A percentile compares a stretch with the other conserved stretches of the same genome.
Conservation (phyloP, 2,797 vertebrate species). For the Crocidura indochinensis region DNA sequence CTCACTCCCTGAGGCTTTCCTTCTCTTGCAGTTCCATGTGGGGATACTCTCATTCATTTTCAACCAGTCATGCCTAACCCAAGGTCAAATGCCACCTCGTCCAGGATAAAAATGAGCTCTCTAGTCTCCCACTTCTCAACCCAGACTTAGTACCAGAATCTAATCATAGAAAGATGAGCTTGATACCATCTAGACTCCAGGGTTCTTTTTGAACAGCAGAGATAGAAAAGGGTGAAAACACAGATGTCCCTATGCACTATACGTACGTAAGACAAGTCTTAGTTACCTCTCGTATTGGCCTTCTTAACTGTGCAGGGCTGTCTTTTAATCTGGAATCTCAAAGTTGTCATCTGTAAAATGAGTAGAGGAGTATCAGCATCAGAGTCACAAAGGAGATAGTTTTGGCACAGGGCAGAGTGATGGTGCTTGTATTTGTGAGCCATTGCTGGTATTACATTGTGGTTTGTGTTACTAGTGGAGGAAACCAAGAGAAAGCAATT, state of each 20-base stretch:
- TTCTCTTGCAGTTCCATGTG: not conserved
- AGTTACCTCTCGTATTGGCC: not conserved
- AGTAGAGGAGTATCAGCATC: not conserved
- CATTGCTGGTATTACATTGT: too few species aligned
- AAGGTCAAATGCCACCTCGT: not conserved
- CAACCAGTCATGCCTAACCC: not conserved
- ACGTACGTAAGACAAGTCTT: not conserved
- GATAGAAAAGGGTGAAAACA: not conserved
- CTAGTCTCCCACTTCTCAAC: not conserved
- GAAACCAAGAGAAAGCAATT: not conserved
- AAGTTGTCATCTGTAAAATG: slow-evolving; percentile 8
- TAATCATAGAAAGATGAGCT: not conserved
- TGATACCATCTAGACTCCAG: not conserved
- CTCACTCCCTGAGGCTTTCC: too few species aligned
- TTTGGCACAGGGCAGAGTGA: not conserved
- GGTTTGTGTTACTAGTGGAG: not conserved
- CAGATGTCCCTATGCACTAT: not conserved
- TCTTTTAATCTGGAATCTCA: not conserved
- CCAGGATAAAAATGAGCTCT: not conserved
- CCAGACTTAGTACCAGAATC: not conserved
- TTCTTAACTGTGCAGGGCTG: not conserved
- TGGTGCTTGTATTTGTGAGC: not conserved
- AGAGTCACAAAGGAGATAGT: not conserved
- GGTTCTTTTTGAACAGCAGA: not conserved
- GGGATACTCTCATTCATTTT: not conserved